phyloP scores from a whole-genome alignment of 2,888 invertebrate genomes.

The Ephialtes manifestator region DNA sequence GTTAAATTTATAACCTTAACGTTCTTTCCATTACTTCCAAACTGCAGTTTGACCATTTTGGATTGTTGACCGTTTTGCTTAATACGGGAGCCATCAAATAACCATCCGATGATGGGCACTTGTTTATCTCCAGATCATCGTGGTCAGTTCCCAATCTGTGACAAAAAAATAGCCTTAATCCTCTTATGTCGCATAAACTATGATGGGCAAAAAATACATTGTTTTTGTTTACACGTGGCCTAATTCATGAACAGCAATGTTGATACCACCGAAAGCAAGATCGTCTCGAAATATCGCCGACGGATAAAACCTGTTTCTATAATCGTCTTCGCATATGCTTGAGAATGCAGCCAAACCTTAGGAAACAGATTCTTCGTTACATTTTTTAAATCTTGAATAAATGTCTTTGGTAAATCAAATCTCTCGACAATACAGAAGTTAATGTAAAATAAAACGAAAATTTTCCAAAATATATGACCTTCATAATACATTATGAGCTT shows the following conservation, averaged over 20 bases:
- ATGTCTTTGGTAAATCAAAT: neutral
- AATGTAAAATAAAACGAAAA: neutral
- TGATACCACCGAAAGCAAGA: neutral
- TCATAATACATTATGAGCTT: neutral
- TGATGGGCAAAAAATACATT: neutral
- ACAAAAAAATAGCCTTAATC: neutral
- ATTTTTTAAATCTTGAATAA: neutral
- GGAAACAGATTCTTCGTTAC: neutral
- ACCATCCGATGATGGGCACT: neutral
- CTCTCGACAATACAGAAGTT: neutral
- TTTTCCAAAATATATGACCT: neutral
- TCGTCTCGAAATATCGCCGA: neutral
- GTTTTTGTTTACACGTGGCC: neutral
- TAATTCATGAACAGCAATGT: constrained; percentile 1
- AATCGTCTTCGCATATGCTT: neutral
- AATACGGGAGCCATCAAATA: neutral
- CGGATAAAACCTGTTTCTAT: neutral
- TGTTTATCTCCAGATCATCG: neutral
- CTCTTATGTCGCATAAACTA: neutral
- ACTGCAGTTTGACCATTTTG: constrained; percentile 1
- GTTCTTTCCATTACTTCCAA: neutral
- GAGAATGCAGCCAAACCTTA: neutral
- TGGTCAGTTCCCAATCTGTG: neutral
- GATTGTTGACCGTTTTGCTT: neutral
- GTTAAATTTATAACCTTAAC: neutral